Base-by-base conservation (phyloP, 2,113 vertebrate species). In the Chaetura pelagica region DNA sequence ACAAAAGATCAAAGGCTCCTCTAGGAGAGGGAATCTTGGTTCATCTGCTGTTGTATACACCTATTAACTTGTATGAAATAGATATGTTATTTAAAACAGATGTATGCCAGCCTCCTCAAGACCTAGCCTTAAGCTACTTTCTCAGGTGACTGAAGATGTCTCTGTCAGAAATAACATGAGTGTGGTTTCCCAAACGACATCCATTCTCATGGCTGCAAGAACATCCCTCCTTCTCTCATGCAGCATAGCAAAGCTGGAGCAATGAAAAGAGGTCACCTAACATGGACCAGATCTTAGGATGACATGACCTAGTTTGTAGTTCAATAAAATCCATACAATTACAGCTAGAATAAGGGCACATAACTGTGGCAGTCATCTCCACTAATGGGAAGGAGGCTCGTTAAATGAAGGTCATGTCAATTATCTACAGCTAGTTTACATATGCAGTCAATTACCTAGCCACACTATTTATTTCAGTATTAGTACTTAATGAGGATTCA, bases 381-480 rank as follows among this genome's bases (percentile, higher is more conserved):
- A 67, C 74, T 90, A 87, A 90, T 66, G 72, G 92, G 82, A 87
- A 83, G 52, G 19, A 83, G 89, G 80, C 71, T 85, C 29, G 18
- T 89, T 96, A 71, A 91, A 89, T 88, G 57, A 89, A 95, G 90
- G 81, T 87, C 94, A 69, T 75, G 81, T 84, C 90, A 95, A 96
- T 96, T 97, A 96, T 79, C 95, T 90, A 89, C 29, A 86, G 74
- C 77, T 93, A 91, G 38, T 81, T 94, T 93, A 93, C 75, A 94
- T 85, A 73, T 44, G 63, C 78, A 88, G 94, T 89, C 95, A 96
- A 97, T 93, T 96, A 96, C 81, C 73, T 90, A 94, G 79, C 87
- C 87, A 74, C 59, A 91, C 68, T 89, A 95, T 82, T 95, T 94
- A 93, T 94, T 96, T 76, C 80, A 87, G 35, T 90, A 89, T 81